A percentile compares a stretch with the other conserved stretches of the same genome.
phyloP scores from a whole-genome alignment of 2,797 vertebrate species.

The Ctenosaura bakeri region DNA sequence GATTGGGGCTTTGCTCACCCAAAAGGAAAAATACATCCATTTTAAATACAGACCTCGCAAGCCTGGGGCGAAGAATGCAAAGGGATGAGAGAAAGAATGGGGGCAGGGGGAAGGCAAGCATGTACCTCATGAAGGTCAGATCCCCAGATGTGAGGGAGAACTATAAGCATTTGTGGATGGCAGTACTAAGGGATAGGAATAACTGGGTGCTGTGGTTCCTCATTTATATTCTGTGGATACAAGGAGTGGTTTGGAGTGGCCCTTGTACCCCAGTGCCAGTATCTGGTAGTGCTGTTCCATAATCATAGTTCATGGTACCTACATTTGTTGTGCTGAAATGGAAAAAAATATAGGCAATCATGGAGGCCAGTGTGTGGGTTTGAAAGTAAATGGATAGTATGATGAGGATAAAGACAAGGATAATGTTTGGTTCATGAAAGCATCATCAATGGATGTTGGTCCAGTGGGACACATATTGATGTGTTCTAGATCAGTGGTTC shows the following conservation, averaged over 20 bases:
- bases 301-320: not conserved
- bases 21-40: too few species aligned
- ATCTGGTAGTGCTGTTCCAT: not conserved
- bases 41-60: too few species aligned
- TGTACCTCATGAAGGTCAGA: too few species aligned
- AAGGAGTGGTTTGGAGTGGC: not conserved
- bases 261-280: not conserved
- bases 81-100: too few species aligned
- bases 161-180: not conserved
- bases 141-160: too few species aligned
- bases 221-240: not conserved
- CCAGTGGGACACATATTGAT: not conserved
- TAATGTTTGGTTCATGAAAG: not conserved
- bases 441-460: not conserved
- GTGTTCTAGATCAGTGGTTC: not conserved
- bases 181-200: constrained; percentile 7
- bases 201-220: not conserved
- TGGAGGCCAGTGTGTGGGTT: not conserved
- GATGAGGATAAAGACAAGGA: not conserved
- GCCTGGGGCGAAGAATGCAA: too few species aligned
- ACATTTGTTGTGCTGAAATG: not conserved
- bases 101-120: too few species aligned
- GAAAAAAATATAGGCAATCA: not conserved
- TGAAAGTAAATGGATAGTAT: not conserved
- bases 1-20: too few species aligned